Evolutionary conservation across 2,797 vertebrate genomes (phyloP).

Genomic region (Neosalanx taihuensis): DNA sequence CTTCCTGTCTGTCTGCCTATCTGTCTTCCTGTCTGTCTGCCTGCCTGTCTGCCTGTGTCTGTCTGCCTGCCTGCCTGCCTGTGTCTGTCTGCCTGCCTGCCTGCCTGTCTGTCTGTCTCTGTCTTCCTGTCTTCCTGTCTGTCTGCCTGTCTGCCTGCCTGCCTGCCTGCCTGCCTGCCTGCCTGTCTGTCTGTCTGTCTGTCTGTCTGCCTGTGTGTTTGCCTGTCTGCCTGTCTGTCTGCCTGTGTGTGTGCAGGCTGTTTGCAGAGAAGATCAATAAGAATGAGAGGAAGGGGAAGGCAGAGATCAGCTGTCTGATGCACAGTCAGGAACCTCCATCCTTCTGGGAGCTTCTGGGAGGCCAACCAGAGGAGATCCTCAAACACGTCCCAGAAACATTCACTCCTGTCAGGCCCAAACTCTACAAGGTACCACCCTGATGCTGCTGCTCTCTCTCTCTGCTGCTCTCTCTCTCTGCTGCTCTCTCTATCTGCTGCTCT

Average conservation of each 20-base stretch:
- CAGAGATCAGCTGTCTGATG: conserved; percentile 81
- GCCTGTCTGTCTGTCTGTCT: not conserved
- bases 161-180: not conserved
- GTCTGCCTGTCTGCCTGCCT: too few relatives aligned
- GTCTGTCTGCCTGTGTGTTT: not conserved
- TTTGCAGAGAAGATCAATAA: conserved; percentile 98
- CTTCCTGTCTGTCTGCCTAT: too few relatives aligned
- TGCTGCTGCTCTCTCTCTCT: too few relatives aligned
- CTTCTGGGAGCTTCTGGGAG: conserved; percentile 90
- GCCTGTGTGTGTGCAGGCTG: conserved; percentile 69
- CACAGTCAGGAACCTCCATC: conserved; percentile 86
- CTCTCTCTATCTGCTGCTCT: not conserved
- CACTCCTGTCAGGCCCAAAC: conserved; percentile 85
- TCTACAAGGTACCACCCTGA: conserved; percentile 83
- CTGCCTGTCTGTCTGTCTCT: too few relatives aligned
- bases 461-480: not conserved
- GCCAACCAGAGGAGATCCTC: conserved; percentile 89
- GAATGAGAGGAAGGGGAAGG: conserved; percentile 93
- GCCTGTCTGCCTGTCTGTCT: too few relatives aligned
- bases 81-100: too few relatives aligned
- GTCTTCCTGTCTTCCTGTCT: too few relatives aligned
- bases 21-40: too few relatives aligned
- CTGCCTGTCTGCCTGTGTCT: too few relatives aligned
- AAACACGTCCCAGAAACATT: conserved; percentile 90
- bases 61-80: too few relatives aligned